phyloP scores from a whole-genome alignment of 2,113 vertebrate genomes.

The Labrus mixtus region DNA sequence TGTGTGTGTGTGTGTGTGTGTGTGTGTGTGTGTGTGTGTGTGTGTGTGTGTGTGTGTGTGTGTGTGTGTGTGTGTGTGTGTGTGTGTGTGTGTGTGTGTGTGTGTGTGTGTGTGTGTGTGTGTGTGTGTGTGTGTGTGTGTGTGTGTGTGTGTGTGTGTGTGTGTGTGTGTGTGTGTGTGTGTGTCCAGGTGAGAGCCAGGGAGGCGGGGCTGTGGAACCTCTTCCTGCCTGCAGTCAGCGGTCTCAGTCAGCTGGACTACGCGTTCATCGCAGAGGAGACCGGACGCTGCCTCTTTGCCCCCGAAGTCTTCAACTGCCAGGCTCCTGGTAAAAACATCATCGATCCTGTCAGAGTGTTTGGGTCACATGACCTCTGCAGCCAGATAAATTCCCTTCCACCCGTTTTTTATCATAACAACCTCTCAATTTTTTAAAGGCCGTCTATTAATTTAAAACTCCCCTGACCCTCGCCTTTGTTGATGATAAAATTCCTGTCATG shows the following conservation, averaged over 20 bases:
- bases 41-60: constrained; percentile 2
- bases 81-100: constrained; percentile 15
- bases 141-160: not conserved
- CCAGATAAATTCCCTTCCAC: not conserved
- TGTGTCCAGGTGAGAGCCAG: constrained; percentile 87
- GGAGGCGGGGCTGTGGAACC: constrained; percentile 92
- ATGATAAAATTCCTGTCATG: too few species aligned
- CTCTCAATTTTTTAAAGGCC: not conserved
- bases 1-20: constrained; percentile 15
- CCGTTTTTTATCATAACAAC: not conserved
- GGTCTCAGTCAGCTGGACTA: constrained; percentile 94
- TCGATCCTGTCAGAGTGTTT: not conserved
- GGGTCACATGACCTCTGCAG: not conserved
- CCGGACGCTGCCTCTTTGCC: constrained; percentile 88
- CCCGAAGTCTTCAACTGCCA: constrained; percentile 95
- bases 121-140: constrained; percentile 2
- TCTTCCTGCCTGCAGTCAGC: constrained; percentile 91
- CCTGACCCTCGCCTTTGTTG: not conserved
- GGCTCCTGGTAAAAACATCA: constrained; percentile 88
- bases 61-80: not conserved
- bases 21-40: constrained; percentile 22
- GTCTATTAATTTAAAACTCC: not conserved
- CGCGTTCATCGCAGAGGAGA: constrained; percentile 93
- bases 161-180: constrained; percentile 15
- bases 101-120: constrained; percentile 22